A percentile compares a stretch with the other conserved stretches of the same genome.
phyloP scores from a whole-genome alignment of 1,140 invertebrate species.

The Drosophila nasuta region DNA sequence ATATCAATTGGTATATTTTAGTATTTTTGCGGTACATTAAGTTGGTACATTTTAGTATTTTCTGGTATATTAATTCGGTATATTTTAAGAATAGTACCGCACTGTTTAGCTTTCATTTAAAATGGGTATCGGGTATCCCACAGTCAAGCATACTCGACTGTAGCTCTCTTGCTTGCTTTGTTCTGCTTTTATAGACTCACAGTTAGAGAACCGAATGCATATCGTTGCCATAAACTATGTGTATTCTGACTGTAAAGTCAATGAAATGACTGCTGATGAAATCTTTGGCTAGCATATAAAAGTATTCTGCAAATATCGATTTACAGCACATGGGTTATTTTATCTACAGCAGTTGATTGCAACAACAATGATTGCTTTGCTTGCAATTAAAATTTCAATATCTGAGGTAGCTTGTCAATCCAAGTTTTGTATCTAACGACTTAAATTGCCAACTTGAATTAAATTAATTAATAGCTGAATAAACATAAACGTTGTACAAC shows the following conservation, averaged over 20 bases:
- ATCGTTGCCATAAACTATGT: slow-evolving; percentile 2
- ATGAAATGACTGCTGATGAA: not conserved
- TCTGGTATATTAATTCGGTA: no score
- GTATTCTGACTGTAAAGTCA: not conserved
- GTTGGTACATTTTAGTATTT: no score
- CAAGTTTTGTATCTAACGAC: not conserved
- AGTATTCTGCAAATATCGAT: not conserved
- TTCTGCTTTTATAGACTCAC: slow-evolving; percentile 42
- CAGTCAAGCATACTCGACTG: slow-evolving; percentile 13
- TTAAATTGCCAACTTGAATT: slow-evolving; percentile 17
- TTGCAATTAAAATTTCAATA: not conserved
- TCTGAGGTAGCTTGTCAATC: slow-evolving; percentile 1
- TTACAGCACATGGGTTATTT: not conserved
- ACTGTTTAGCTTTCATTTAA: no score
- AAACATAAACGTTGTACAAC: not conserved
- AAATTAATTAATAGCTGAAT: slow-evolving; percentile 21
- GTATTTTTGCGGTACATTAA: no score
- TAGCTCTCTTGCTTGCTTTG: slow-evolving; percentile 50
- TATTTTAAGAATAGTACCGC: no score
- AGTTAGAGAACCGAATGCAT: not conserved
- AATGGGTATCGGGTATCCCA: no score
- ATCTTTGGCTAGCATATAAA: not conserved
- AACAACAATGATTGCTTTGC: not conserved
- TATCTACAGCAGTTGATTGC: not conserved
- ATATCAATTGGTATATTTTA: no score